phyloP scores from a whole-genome alignment of 2,113 vertebrate genomes.

The Datnioides undecimradiatus region DNA sequence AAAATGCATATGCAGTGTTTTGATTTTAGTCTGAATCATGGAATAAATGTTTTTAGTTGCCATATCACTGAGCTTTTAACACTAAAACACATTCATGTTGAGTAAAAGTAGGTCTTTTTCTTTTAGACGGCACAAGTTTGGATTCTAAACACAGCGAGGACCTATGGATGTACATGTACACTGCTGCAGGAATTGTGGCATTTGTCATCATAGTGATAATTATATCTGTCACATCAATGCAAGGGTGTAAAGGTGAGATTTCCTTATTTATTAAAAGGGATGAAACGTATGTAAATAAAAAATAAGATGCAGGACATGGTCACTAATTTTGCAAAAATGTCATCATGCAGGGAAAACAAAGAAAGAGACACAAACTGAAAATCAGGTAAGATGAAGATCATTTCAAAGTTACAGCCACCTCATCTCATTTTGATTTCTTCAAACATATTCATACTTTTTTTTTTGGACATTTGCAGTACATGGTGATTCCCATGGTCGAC shows the following conservation, averaged over 20 bases:
- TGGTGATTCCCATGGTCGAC: conserved; percentile 40
- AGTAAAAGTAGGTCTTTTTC: background rate
- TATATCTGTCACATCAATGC: conserved; percentile 58
- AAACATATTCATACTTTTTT: background rate
- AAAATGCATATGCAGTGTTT: background rate
- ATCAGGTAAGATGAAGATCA: conserved; percentile 61
- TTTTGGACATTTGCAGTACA: conserved; percentile 56
- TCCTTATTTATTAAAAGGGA: background rate
- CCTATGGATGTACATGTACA: conserved; percentile 53
- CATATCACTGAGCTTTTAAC: background rate
- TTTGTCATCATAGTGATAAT: conserved; percentile 64
- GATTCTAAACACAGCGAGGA: accelerated
- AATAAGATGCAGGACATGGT: background rate
- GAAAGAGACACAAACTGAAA: conserved; percentile 35
- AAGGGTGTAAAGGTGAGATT: conserved; percentile 66
- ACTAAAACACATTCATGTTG: background rate
- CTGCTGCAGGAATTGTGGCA: conserved; percentile 49
- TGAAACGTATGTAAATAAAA: no score
- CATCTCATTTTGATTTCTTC: background rate
- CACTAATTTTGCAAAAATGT: conserved; percentile 13
- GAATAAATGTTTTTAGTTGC: background rate
- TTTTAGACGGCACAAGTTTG: accelerated
- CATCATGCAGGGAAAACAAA: conserved; percentile 37
- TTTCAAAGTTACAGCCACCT: background rate
- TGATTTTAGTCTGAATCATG: background rate